Percentiles rank a stretch among this genome's conserved stretches.
Evolutionary conservation across 1,140 invertebrate genomes (phyloP).

Genomic region (Coptotermes formosanus): DNA sequence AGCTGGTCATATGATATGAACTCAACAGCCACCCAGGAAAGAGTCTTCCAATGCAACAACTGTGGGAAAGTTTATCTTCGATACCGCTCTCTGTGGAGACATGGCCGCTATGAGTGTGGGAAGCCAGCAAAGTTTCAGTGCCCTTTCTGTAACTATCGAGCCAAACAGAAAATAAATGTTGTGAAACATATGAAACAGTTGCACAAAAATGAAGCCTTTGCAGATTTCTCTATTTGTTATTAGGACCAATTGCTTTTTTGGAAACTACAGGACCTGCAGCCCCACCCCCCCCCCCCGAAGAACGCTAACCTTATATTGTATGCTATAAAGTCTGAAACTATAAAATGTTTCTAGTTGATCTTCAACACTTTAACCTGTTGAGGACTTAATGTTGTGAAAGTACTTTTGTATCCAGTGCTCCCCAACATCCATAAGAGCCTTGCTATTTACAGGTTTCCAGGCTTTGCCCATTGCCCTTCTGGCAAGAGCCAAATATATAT

Average conservation of each 20-base stretch:
- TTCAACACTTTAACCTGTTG: too few species aligned
- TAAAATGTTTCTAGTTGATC: too few species aligned
- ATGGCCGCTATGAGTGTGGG: slow-evolving; percentile 40
- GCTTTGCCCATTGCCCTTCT: too few species aligned
- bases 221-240: neutral
- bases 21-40: neutral
- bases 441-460: too few species aligned
- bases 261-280: too few species aligned
- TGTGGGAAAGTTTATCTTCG: slow-evolving; percentile 79
- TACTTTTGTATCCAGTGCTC: too few species aligned
- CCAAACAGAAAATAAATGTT: slow-evolving; percentile 37
- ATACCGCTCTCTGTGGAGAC: slow-evolving; percentile 57
- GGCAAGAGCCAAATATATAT: too few species aligned
- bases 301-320: too few species aligned
- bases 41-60: slow-evolving; percentile 62
- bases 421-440: too few species aligned
- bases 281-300: too few species aligned
- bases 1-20: neutral
- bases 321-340: too few species aligned
- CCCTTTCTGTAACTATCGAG: slow-evolving; percentile 40
- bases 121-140: slow-evolving; percentile 41
- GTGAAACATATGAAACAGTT: slow-evolving; percentile 5
- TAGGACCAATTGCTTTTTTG: neutral
- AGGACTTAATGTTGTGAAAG: too few species aligned
- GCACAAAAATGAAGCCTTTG: neutral